Conservation (phyloP, 1,140 invertebrate genomes). For the Neoseiulus cucumeris region DNA sequence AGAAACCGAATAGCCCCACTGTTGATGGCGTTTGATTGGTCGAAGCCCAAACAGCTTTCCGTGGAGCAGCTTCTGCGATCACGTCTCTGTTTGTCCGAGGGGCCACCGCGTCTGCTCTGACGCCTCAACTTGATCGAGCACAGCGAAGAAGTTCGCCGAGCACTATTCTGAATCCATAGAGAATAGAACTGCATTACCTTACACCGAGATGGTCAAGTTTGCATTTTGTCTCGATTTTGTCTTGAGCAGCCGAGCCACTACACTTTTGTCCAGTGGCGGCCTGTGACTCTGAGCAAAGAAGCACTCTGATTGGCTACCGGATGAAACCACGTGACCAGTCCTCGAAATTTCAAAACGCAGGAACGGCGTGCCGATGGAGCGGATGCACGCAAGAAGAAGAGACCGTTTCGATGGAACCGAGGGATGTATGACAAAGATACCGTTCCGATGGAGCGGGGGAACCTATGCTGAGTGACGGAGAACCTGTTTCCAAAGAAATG, state of each 20-base stretch:
- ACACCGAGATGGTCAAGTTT: not conserved
- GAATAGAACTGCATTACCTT: not conserved
- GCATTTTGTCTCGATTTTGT: not conserved
- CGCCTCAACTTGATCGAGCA: not conserved
- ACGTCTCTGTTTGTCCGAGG: not conserved
- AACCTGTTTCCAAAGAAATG: too few relatives aligned
- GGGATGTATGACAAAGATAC: too few relatives aligned
- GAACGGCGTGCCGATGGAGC: too few relatives aligned
- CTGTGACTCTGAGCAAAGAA: not conserved
- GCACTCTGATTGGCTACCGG: not conserved
- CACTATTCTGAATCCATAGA: not conserved
- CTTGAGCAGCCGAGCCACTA: constrained; percentile 3
- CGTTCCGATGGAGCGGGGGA: too few relatives aligned
- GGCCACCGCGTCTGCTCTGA: not conserved
- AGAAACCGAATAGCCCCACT: too few relatives aligned
- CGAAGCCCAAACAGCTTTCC: too few relatives aligned
- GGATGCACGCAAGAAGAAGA: too few relatives aligned
- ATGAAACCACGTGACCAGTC: not conserved
- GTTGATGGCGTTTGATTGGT: too few relatives aligned
- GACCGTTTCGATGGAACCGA: too few relatives aligned
- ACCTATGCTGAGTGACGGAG: too few relatives aligned
- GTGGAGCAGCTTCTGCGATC: too few relatives aligned
- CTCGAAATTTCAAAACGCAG: too few relatives aligned
- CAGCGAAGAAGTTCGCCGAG: not conserved
- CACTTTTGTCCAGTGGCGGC: constrained; percentile 11